Base-by-base conservation (phyloP, 37 sponge, comb jelly and placozoan species). In the Corticium candelabrum region DNA sequence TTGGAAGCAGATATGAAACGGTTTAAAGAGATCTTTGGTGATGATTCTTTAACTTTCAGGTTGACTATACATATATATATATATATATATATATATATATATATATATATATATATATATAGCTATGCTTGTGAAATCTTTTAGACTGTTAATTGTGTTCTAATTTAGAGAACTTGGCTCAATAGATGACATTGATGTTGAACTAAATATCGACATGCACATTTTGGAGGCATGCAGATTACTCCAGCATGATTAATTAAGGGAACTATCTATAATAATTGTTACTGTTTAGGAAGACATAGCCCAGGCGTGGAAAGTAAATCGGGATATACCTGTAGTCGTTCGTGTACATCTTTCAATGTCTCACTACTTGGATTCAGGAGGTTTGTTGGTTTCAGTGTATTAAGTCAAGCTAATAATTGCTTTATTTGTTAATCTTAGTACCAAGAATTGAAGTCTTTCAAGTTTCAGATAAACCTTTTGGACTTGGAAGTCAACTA, bases 131-230 rank as follows among this genome's bases (percentile, higher is more conserved):
- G n/a, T n/a, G n/a, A n/a, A n/a, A n/a, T n/a, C 5, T 4, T 3
- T 3, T 1, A 68, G 37, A 34, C 2, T 67, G 3, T 1, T 30
- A 34, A 3, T 29, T 35, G 40, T 37, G 36, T 15, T 77, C 1
- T 40, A 30, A 7, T 76, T 38, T 50, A 84, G 91, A 41, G 37
- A 85, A 27, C 82, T 85, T 77, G 86, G 80, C 77, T 77, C 81
- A 0, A 91, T 91, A 69, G 84, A 88, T 84, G 92, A 87, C 33
- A 83, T 87, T 76, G 92, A 91, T 41, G 39, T 87, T 7, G 75
- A 83, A 38, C 50, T 87, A 37, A 74, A 86, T 69, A 84, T 90
- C 39, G 91, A 91, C 67, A 31, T 91, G 70, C 80, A 85, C 70
- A 50, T 50, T n/a, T n/a, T 50, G 62, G 21, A 11, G 21, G 3